Evolutionary conservation across 2,888 invertebrate species (phyloP), one percentile per base, ranked within the genome.

Genomic region (Drosophila atripex): DNA sequence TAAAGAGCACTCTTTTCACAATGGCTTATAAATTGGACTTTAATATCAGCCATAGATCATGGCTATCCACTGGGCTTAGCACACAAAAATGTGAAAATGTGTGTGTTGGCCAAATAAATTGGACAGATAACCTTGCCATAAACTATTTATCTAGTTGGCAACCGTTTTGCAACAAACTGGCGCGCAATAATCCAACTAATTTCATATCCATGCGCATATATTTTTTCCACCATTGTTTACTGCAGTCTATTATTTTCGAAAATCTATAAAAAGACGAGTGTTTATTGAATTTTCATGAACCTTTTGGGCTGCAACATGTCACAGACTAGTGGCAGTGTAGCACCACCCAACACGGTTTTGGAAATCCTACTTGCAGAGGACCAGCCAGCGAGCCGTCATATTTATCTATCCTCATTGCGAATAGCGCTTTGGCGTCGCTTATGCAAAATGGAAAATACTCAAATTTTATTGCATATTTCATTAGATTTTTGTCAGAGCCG

Each of bases 401-500:
- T 76, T 59, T 80, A 68, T 53, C 58, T 75, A 52, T 53, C 54
- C 66, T 71, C 46, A 70, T 71, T 80, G 77, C 21, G 47, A 71
- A 69, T 69, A 73, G 73, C 58, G 73, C 68, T 73, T 77, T 74
- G 73, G 60, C 59, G 54, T 32, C 46, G 60, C 64, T 66, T 76
- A 58, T 78, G 47, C 70, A 53, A 75, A 82, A 76, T 82, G 75
- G 60, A 69, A 86, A 73, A 82, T 51, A 86, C 75, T 88, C 68
- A 77, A 76, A 83, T 86, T 83, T 88, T 86, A 88, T 86, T 88
- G 84, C 86, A 86, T 86, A 84, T 84, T 88, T 88, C 88, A 86
- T 88, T 88, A 83, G 78, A 86, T 69, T 88, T 80, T 79, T 76
- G 76, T 50, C 64, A 73, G 75, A 63, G 58, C 76, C 76, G 76